Percentiles rank a stretch among this genome's conserved stretches.
phyloP scores from a whole-genome alignment of 2,888 invertebrate species.

The Eristalis intricaria region DNA sequence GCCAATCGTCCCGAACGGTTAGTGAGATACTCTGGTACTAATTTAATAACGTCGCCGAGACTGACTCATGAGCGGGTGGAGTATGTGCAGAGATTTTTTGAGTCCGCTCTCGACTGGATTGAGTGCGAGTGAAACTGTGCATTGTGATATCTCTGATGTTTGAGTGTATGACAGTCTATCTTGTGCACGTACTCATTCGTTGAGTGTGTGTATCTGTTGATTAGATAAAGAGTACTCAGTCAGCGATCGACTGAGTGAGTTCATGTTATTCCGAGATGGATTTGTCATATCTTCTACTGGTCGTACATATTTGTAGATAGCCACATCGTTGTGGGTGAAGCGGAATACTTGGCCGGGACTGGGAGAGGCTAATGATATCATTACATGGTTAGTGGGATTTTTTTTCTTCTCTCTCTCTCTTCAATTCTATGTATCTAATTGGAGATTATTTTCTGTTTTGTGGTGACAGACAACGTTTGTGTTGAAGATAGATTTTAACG shows the following conservation, averaged over 20 bases:
- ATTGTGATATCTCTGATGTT: neutral
- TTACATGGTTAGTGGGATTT: constrained; percentile 14
- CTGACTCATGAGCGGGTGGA: constrained; percentile 39
- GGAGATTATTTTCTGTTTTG: constrained; percentile 8
- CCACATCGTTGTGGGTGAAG: constrained; percentile 20
- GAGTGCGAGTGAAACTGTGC: constrained; percentile 34
- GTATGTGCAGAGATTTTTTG: constrained; percentile 11
- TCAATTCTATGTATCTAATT: neutral
- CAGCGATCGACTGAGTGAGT: constrained; percentile 1
- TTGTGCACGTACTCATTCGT: constrained; percentile 1
- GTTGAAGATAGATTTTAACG: neutral
- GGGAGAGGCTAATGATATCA: constrained; percentile 49
- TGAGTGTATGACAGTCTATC: neutral
- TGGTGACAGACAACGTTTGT: constrained; percentile 13
- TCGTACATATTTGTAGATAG: neutral
- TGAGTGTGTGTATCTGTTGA: constrained; percentile 43
- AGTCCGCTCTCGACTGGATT: constrained; percentile 20
- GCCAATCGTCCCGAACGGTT: constrained; percentile 47
- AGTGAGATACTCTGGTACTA: constrained; percentile 58
- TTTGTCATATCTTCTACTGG: constrained; percentile 33
- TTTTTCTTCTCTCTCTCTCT: neutral
- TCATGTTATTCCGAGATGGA: constrained; percentile 22
- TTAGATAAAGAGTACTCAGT: constrained; percentile 43
- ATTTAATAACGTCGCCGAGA: constrained; percentile 17
- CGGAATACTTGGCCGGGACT: neutral